These are phyloP conservation scores for Aramus guarauna DNA, from an alignment of 2,113 vertebrate genomes.

Conservation along the genomic window DNA sequence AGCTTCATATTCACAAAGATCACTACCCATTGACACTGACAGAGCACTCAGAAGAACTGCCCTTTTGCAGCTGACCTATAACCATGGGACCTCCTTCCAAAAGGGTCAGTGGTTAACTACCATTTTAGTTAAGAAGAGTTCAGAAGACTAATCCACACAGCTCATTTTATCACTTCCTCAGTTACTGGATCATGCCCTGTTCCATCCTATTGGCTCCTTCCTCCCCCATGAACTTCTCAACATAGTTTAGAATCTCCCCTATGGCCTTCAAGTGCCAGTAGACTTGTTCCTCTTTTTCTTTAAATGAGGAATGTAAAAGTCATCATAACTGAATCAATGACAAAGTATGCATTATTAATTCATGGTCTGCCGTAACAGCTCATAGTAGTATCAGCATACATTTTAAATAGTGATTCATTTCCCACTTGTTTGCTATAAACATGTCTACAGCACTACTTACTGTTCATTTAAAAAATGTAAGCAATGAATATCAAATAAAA, in stretches of 20 bases:
- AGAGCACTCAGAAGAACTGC: background rate
- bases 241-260: background rate
- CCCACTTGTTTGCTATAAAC: background rate
- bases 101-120: background rate
- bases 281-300: slow-evolving; percentile 8
- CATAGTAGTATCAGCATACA: background rate
- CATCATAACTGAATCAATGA: slow-evolving; percentile 6
- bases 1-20: background rate
- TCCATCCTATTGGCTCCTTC: background rate
- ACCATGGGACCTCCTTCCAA: background rate
- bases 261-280: background rate
- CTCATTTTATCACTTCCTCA: background rate
- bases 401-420: slow-evolving; percentile 2
- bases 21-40: background rate
- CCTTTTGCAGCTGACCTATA: background rate
- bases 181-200: background rate
- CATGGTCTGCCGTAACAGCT: background rate
- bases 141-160: slow-evolving; percentile 9
- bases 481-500: slow-evolving; percentile 8
- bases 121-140: background rate
- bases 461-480: background rate
- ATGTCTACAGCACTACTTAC: slow-evolving; percentile 11
- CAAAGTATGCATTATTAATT: slow-evolving; percentile 9
- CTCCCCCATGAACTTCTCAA: background rate
- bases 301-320: slow-evolving; percentile 7